Percentiles rank a stretch among this genome's conserved stretches.
Evolutionary conservation across 2,113 vertebrate species (phyloP).

Genomic region (Prunella fulvescens): DNA sequence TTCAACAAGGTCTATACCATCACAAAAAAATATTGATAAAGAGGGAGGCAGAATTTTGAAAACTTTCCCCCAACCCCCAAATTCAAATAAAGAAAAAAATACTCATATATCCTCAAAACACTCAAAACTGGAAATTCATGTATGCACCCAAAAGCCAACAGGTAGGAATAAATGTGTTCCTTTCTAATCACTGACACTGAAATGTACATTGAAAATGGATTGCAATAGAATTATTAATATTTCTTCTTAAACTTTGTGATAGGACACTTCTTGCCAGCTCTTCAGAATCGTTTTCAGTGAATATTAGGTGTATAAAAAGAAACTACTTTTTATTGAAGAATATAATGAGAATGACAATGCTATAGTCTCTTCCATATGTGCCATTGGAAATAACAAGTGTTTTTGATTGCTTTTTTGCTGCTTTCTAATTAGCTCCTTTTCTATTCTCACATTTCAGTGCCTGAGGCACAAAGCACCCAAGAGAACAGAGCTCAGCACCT

Average conservation of each 20-base stretch:
- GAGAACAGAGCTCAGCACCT: background rate
- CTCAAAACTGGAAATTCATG: background rate
- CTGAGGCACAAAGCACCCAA: background rate
- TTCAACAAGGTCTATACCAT: background rate
- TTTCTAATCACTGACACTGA: background rate
- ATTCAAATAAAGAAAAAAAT: background rate
- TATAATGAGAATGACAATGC: rapidly evolving
- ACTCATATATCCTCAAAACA: background rate
- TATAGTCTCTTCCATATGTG: background rate
- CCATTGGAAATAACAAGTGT: background rate
- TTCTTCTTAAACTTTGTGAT: background rate
- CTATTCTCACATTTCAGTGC: background rate
- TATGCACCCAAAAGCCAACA: background rate
- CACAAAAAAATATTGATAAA: background rate
- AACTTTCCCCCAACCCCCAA: rapidly evolving
- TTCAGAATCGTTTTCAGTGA: background rate
- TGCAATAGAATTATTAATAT: background rate
- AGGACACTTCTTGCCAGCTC: background rate
- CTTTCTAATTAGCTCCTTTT: background rate
- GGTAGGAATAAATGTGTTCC: background rate
- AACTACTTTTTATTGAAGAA: background rate
- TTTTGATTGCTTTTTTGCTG: background rate
- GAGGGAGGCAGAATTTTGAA: background rate
- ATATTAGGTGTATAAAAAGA: background rate
- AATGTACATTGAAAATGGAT: background rate